phyloP scores from a whole-genome alignment of 2,797 vertebrate genomes.

The Cottoperca gobio region DNA sequence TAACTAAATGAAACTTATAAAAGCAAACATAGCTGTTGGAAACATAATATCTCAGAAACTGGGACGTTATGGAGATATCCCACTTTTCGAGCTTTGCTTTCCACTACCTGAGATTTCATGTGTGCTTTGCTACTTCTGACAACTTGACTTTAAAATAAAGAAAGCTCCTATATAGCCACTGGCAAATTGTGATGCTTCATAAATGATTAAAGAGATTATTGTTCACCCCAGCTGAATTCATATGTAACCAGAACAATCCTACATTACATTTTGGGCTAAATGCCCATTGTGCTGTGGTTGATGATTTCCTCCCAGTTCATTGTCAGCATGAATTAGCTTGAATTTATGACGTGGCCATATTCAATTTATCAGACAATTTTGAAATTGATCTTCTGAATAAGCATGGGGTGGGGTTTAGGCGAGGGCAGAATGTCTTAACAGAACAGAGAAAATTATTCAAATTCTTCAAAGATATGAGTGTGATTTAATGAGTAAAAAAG shows the following conservation, averaged over 20 bases:
- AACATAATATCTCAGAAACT: background rate
- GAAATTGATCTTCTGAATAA: slow-evolving; percentile 8
- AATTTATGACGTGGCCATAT: background rate
- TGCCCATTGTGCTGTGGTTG: slow-evolving; percentile 2
- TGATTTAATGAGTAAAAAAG: background rate
- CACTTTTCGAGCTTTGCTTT: background rate
- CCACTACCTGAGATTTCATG: background rate
- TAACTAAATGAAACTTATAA: too few species aligned
- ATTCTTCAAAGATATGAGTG: background rate
- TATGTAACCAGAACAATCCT: slow-evolving; percentile 26
- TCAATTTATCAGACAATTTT: background rate
- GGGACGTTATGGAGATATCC: background rate
- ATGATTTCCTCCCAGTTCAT: slow-evolving; percentile 20
- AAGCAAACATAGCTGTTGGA: too few species aligned
- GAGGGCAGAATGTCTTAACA: background rate
- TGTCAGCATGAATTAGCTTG: slow-evolving; percentile 9
- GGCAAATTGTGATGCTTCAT: slow-evolving; percentile 6
- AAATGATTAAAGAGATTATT: slow-evolving; percentile 11
- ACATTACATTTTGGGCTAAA: background rate
- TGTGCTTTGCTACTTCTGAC: background rate
- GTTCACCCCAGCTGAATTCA: slow-evolving; percentile 16
- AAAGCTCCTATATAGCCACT: background rate
- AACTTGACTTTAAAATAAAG: background rate
- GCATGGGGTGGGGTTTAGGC: background rate
- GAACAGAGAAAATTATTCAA: background rate